These are phyloP conservation scores for Tyrophagus putrescentiae DNA, from an alignment of 1,140 invertebrate genomes.

Conservation along the genomic window DNA sequence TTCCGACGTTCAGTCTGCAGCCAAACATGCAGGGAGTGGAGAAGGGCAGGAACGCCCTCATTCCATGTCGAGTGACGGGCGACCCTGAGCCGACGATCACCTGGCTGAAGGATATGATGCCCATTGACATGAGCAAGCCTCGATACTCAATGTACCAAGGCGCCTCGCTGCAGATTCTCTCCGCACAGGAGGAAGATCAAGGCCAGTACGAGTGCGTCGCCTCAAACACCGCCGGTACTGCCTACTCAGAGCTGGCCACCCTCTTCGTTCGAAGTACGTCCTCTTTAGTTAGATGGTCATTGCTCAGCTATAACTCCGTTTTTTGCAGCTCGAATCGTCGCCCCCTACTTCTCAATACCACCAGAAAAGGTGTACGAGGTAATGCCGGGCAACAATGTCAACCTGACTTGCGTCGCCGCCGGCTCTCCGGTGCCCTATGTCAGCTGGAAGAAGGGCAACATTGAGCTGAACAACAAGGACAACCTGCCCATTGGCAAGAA, in stretches of 20 bases:
- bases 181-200: slow-evolving; percentile 72
- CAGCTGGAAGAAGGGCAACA: slow-evolving; percentile 76
- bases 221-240: slow-evolving; percentile 72
- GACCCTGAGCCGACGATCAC: slow-evolving; percentile 66
- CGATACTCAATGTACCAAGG: slow-evolving; percentile 63
- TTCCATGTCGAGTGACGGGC: slow-evolving; percentile 71
- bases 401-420: slow-evolving; percentile 86
- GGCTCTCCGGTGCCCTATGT: slow-evolving; percentile 95
- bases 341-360: slow-evolving; percentile 82
- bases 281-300: background rate
- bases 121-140: slow-evolving; percentile 66
- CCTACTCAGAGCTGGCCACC: slow-evolving; percentile 67
- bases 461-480: slow-evolving; percentile 48
- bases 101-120: slow-evolving; percentile 82
- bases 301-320: no score
- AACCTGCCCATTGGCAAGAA: slow-evolving; percentile 45
- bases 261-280: slow-evolving; percentile 82
- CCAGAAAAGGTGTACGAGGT: slow-evolving; percentile 68
- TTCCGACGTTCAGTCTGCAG: slow-evolving; percentile 67
- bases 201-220: slow-evolving; percentile 87
- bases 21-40: slow-evolving; percentile 79
- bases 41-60: slow-evolving; percentile 72
- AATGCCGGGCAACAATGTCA: slow-evolving; percentile 70
- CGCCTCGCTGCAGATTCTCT: slow-evolving; percentile 76
- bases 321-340: slow-evolving; percentile 42